phyloP scores from a whole-genome alignment of 2,888 invertebrate species.

The Myopa tessellatipennis region DNA sequence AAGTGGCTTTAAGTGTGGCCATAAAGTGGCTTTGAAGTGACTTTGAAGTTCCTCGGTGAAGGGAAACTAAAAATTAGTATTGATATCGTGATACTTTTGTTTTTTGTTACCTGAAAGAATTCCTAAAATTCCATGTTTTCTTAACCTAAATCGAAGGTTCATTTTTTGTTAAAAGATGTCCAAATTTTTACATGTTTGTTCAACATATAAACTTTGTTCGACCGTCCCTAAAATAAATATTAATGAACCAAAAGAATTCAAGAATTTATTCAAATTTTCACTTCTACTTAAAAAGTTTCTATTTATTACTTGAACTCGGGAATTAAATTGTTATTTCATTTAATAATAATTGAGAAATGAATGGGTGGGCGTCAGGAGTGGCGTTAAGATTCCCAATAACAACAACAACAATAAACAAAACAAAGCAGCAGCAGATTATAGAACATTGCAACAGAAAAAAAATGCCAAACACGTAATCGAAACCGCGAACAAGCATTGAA shows the following conservation, averaged over 20 bases:
- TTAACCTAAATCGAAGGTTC: no score
- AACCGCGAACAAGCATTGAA: background rate
- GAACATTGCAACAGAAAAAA: background rate
- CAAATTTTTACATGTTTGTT: no score
- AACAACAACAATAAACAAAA: background rate
- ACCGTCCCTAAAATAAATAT: no score
- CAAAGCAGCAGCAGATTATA: background rate
- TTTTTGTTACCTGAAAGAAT: background rate
- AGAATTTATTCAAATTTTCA: no score
- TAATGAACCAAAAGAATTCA: no score
- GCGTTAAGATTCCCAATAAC: background rate
- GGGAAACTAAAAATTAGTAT: background rate
- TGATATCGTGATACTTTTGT: background rate
- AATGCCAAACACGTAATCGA: background rate
- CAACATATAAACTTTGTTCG: no score
- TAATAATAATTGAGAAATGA: no score
- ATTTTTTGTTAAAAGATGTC: no score
- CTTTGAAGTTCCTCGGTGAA: background rate
- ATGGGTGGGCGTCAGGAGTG: no score
- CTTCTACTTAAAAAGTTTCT: no score
- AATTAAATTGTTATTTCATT: no score
- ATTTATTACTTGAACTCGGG: no score
- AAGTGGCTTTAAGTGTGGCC: background rate
- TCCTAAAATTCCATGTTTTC: background rate
- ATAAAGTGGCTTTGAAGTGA: background rate